A percentile compares a stretch with the other conserved stretches of the same genome.
Conservation (phyloP, 2,113 vertebrate species). For the Gymnarchus niloticus region DNA sequence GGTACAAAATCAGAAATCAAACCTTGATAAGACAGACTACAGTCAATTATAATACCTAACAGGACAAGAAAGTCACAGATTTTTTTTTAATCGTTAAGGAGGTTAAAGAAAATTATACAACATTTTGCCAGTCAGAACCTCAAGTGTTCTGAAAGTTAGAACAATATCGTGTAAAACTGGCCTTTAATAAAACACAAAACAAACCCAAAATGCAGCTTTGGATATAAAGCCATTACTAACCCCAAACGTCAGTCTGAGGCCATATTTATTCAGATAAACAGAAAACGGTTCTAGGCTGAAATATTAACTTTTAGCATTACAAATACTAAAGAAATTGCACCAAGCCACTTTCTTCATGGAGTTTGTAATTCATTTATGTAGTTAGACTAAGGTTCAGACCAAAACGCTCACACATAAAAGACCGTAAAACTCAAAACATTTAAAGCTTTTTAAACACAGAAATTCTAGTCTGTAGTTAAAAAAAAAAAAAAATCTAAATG, state of each 20-base stretch:
- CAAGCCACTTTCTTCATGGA: background rate
- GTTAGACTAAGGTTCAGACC: background rate
- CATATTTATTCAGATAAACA: background rate
- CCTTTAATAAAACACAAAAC: slow-evolving; percentile 2
- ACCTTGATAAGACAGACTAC: background rate
- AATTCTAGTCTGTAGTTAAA: background rate
- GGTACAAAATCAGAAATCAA: background rate
- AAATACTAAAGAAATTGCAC: slow-evolving; percentile 1
- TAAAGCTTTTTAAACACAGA: background rate
- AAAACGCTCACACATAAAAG: background rate
- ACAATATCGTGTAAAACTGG: background rate
- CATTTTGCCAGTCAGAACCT: background rate
- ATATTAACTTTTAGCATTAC: background rate
- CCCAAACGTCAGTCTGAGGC: background rate
- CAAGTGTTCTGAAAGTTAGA: background rate
- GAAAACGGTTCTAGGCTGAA: background rate
- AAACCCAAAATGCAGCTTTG: background rate
- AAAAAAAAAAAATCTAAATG: background rate
- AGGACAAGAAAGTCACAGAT: no score
- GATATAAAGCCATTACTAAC: background rate
- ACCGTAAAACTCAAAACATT: background rate
- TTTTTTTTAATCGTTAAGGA: background rate
- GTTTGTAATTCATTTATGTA: background rate
- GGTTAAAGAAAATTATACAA: slow-evolving; percentile 7
- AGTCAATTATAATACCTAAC: slow-evolving; percentile 3